Conservation (phyloP, 1,140 invertebrate species). For the Danaus melanippus region DNA sequence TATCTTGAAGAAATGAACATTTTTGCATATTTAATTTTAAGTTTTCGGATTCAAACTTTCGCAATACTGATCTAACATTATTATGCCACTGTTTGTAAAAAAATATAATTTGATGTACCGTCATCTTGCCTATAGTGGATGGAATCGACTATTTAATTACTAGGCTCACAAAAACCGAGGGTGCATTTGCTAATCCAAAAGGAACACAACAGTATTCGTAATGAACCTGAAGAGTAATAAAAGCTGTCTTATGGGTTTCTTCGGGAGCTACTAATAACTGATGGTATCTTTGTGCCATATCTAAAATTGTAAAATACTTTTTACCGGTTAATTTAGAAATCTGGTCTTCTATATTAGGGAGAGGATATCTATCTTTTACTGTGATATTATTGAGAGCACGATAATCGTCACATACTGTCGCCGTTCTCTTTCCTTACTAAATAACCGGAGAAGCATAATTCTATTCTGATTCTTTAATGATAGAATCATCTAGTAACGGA, state of each 20-base stretch:
- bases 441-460: constrained; percentile 9
- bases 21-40: constrained; percentile 15
- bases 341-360: too few species aligned
- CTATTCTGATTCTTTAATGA: constrained; percentile 5
- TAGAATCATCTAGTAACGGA: constrained; percentile 3
- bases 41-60: constrained; percentile 4
- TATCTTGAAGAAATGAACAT: constrained; percentile 16
- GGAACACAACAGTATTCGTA: not conserved
- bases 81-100: constrained; percentile 4
- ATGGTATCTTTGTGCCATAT: constrained; percentile 6
- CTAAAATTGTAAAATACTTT: constrained; percentile 5
- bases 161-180: too few species aligned
- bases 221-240: constrained; percentile 16
- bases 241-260: constrained; percentile 5
- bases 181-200: too few species aligned
- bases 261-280: constrained; percentile 3
- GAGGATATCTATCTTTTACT: too few species aligned
- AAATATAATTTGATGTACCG: too few species aligned
- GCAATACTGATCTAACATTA: constrained; percentile 7
- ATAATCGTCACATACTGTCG: constrained; percentile 4
- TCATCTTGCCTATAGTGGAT: too few species aligned
- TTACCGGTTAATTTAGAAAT: too few species aligned
- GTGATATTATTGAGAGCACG: not conserved
- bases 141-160: too few species aligned
- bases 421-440: constrained; percentile 12